These are phyloP conservation scores for Galerucella pusilla DNA, from an alignment of 2,888 invertebrate species.

Conservation along the genomic window DNA sequence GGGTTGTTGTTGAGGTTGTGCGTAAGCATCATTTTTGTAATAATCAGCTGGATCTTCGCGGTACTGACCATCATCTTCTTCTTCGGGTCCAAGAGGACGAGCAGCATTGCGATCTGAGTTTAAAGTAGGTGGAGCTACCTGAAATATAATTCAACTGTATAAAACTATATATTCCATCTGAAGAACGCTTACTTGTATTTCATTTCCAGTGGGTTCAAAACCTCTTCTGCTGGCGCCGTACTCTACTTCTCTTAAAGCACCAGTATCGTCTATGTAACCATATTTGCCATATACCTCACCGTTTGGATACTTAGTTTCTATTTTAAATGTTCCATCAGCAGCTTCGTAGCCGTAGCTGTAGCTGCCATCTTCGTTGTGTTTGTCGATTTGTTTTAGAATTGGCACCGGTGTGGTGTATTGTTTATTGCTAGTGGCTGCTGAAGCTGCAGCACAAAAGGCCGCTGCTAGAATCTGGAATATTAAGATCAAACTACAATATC, in stretches of 20 bases:
- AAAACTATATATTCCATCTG: not conserved
- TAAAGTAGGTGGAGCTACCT: slow-evolving; percentile 82
- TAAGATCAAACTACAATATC: not conserved
- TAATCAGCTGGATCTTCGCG: slow-evolving; percentile 85
- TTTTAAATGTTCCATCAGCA: slow-evolving; percentile 88
- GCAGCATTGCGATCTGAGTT: slow-evolving; percentile 62
- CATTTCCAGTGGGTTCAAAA: slow-evolving; percentile 81
- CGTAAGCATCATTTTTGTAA: slow-evolving; percentile 72
- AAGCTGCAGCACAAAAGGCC: slow-evolving; percentile 55
- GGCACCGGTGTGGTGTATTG: slow-evolving; percentile 80
- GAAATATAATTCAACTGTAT: not conserved
- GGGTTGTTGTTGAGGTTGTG: slow-evolving; percentile 45
- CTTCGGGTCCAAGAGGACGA: slow-evolving; percentile 69
- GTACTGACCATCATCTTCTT: slow-evolving; percentile 88
- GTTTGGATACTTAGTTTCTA: slow-evolving; percentile 85
- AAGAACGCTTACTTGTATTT: slow-evolving; percentile 65
- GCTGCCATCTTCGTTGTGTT: slow-evolving; percentile 88
- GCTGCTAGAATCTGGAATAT: slow-evolving; percentile 58
- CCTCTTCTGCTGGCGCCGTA: slow-evolving; percentile 87
- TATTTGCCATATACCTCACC: slow-evolving; percentile 91
- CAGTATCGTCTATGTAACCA: slow-evolving; percentile 86
- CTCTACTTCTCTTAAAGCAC: slow-evolving; percentile 81
- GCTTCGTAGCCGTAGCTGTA: slow-evolving; percentile 91
- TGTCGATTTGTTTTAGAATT: slow-evolving; percentile 85
- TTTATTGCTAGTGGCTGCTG: slow-evolving; percentile 64